Conservation (phyloP, 2,888 invertebrate species). For the Coelopa pilipes region DNA sequence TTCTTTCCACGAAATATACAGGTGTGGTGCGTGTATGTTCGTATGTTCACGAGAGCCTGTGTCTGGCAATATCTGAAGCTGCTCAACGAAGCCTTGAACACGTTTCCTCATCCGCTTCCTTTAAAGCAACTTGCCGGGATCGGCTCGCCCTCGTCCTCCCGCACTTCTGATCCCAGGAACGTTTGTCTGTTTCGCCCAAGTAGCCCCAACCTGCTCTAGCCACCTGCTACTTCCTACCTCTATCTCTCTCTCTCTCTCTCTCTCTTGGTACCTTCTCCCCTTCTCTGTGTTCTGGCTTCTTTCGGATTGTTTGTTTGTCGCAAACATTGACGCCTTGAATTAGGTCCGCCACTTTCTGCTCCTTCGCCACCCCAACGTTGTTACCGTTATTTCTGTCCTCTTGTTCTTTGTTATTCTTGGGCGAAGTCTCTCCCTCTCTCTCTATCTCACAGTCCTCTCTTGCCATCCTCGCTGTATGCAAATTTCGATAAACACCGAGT, state of each 20-base stretch:
- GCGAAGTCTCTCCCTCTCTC: too few relatives aligned
- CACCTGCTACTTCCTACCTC: not conserved
- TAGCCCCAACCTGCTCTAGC: not conserved
- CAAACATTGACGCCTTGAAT: constrained; percentile 22
- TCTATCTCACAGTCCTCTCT: not conserved
- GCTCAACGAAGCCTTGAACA: constrained; percentile 15
- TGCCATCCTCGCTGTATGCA: not conserved
- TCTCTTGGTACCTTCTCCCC: not conserved
- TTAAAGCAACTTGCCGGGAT: too few relatives aligned
- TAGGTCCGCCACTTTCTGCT: not conserved
- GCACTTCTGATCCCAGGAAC: too few relatives aligned
- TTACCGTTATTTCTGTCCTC: not conserved
- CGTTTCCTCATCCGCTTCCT: constrained; percentile 12
- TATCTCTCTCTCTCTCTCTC: not conserved
- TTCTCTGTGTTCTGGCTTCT: constrained; percentile 2
- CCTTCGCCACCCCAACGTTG: not conserved
- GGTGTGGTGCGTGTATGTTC: not conserved
- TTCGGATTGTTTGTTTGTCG: not conserved
- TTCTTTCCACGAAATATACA: not conserved
- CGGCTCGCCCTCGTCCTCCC: too few relatives aligned
- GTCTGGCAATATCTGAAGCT: constrained; percentile 3
- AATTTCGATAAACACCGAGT: constrained; percentile 14
- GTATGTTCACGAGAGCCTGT: not conserved
- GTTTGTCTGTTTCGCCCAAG: too few relatives aligned
- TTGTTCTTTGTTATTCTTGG: not conserved